Conservation (phyloP, 1,140 invertebrate genomes). For the Euwallacea fornicatus region DNA sequence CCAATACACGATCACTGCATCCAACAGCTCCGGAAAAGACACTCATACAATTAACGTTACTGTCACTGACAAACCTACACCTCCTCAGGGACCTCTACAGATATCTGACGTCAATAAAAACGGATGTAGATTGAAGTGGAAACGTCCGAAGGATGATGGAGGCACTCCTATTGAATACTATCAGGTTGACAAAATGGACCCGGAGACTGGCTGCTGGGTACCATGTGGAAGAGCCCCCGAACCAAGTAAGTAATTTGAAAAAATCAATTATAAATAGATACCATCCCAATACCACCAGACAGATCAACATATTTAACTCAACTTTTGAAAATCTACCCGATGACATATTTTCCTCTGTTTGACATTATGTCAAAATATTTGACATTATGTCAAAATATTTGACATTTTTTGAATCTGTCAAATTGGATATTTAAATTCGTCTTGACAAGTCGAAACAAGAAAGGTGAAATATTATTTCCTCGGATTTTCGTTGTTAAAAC, state of each 20-base stretch:
- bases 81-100: slow-evolving; percentile 88
- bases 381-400: too few relatives aligned
- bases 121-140: slow-evolving; percentile 93
- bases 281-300: background rate
- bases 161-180: slow-evolving; percentile 89
- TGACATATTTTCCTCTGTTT: background rate
- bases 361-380: too few relatives aligned
- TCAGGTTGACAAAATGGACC: slow-evolving; percentile 92
- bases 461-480: background rate
- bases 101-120: slow-evolving; percentile 90
- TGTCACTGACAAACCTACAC: slow-evolving; percentile 86
- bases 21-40: slow-evolving; percentile 85
- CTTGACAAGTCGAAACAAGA: too few relatives aligned
- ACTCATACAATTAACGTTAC: slow-evolving; percentile 85
- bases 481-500: background rate
- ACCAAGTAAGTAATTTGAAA: slow-evolving; percentile 59
- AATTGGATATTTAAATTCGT: too few relatives aligned
- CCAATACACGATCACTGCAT: slow-evolving; percentile 84
- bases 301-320: too few relatives aligned
- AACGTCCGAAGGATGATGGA: slow-evolving; percentile 86
- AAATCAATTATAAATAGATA: background rate
- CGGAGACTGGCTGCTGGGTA: slow-evolving; percentile 92
- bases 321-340: too few relatives aligned
- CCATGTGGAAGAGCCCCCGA: slow-evolving; percentile 83
- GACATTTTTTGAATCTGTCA: too few relatives aligned